Base-by-base conservation (phyloP, 2,888 invertebrate species). In the Hipparchia sbordonii region DNA sequence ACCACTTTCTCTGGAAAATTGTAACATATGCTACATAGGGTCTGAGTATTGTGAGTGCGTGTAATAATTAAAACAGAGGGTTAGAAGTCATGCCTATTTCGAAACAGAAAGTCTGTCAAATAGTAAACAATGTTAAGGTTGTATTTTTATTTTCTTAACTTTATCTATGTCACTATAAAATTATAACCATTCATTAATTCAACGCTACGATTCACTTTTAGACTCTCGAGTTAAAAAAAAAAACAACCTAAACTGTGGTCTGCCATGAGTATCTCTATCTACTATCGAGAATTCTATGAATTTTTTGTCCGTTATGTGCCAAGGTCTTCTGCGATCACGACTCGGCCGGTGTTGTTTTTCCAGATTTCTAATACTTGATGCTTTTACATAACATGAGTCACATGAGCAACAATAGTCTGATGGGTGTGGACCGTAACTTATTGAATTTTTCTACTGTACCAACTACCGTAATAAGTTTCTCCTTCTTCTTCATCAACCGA, bases 331-430 rank as follows among this genome's bases (percentile, higher is more conserved):
- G 57, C 70, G 73, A 73, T 72, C 74, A 73, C 77, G 77, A 75
- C 71, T 63, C 70, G 9, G 70, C 62, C 70, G 66, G 65, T 70
- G 74, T 73, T 62, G 74, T 76, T 77, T 76, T 74, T 72, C 63
- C 72, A 68, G 71, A 71, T 74, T 72, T 72, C 70, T 48, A 48
- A 48, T 8, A 48, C 48, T 70, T 63, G 68, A 70, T 72, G 65
- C 68, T 72, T 76, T 76, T 74, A 73, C 70, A 72, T 73, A 76
- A 72, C 66, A 23, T 77, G 74, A 76, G 68, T 77, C 77, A 77
- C 71, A 68, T n/a, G 23, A 51, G 52, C 33, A 52, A 65, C 74
- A 61, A 56, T 66, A 23, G 59, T 61, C 48, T 52, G 57, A 70
- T 66, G 73, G 68, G 68, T 51, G 70, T 72, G 70, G 61, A 48